These are phyloP conservation scores for Latheticus oryzae DNA, from an alignment of 2,888 invertebrate genomes.

Conservation along the genomic window DNA sequence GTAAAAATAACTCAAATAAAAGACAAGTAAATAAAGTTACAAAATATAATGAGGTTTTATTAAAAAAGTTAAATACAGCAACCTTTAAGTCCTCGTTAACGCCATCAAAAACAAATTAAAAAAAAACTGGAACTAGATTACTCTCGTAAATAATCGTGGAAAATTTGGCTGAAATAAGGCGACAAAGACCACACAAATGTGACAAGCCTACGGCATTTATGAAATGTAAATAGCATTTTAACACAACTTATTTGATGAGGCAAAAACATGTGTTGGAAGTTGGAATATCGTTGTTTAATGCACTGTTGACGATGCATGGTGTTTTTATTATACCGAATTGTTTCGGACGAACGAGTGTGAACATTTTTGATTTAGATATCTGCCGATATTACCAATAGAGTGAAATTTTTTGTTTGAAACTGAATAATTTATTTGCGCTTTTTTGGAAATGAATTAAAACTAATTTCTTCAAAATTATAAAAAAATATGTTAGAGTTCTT, in stretches of 20 bases:
- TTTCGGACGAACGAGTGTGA: too few relatives aligned
- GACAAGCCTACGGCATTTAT: slow-evolving; percentile 14
- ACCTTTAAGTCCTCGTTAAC: slow-evolving; percentile 51
- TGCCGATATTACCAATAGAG: too few relatives aligned
- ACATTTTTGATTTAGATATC: too few relatives aligned
- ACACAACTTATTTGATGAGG: slow-evolving; percentile 16
- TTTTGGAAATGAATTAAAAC: too few relatives aligned
- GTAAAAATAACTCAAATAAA: too few relatives aligned
- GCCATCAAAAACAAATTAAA: slow-evolving; percentile 52
- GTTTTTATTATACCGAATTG: too few relatives aligned
- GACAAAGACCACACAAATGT: slow-evolving; percentile 11
- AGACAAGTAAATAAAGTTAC: slow-evolving; percentile 50
- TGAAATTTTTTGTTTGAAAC: too few relatives aligned
- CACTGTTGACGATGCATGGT: too few relatives aligned
- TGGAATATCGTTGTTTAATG: too few relatives aligned
- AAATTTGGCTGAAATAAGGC: slow-evolving; percentile 2
- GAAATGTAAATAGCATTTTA: slow-evolving; percentile 14
- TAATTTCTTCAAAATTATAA: too few relatives aligned
- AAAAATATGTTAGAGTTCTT: too few relatives aligned
- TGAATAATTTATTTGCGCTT: too few relatives aligned
- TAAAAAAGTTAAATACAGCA: slow-evolving; percentile 53
- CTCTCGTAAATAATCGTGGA: slow-evolving; percentile 7
- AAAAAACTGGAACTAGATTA: slow-evolving; percentile 23
- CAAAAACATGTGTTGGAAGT: slow-evolving; percentile 11
- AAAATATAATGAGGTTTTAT: slow-evolving; percentile 52